A percentile compares a stretch with the other conserved stretches of the same genome.
Conservation (phyloP, 2,888 invertebrate species). For the Aromia moschata region DNA sequence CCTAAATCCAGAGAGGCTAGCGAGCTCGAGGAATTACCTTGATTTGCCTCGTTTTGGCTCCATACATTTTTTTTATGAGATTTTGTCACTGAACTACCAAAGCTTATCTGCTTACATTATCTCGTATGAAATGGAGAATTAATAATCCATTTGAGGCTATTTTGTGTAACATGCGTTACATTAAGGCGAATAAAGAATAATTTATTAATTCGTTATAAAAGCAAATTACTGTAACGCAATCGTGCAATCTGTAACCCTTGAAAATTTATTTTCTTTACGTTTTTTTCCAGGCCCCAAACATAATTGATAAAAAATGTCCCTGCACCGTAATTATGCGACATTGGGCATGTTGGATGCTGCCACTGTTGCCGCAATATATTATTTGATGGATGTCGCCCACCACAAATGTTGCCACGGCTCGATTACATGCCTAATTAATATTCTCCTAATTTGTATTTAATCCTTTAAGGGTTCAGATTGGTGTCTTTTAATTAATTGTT, state of each 20-base stretch:
- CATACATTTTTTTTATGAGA: too few species aligned
- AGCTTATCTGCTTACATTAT: too few species aligned
- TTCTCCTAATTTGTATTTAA: slow-evolving; percentile 57
- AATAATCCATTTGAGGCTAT: too few species aligned
- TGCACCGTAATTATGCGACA: slow-evolving; percentile 13
- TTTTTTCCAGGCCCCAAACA: neutral
- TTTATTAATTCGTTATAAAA: too few species aligned
- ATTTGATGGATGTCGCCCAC: slow-evolving; percentile 29
- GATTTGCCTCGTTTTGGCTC: too few species aligned
- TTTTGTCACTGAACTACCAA: too few species aligned
- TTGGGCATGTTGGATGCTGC: slow-evolving; percentile 10
- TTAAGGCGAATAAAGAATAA: too few species aligned
- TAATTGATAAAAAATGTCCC: slow-evolving; percentile 24
- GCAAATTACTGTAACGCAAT: too few species aligned
- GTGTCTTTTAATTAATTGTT: slow-evolving; percentile 50
- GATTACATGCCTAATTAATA: slow-evolving; percentile 56
- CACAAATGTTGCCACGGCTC: slow-evolving; percentile 54
- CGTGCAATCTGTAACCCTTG: neutral
- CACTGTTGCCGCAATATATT: slow-evolving; percentile 26
- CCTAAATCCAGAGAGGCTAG: too few species aligned
- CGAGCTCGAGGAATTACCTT: too few species aligned
- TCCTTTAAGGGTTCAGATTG: slow-evolving; percentile 50
- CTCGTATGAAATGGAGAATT: too few species aligned
- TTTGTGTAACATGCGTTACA: too few species aligned
- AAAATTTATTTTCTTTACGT: slow-evolving; percentile 12